Base-by-base conservation (phyloP, 2,113 vertebrate genomes). In the Prunella himalayana region DNA sequence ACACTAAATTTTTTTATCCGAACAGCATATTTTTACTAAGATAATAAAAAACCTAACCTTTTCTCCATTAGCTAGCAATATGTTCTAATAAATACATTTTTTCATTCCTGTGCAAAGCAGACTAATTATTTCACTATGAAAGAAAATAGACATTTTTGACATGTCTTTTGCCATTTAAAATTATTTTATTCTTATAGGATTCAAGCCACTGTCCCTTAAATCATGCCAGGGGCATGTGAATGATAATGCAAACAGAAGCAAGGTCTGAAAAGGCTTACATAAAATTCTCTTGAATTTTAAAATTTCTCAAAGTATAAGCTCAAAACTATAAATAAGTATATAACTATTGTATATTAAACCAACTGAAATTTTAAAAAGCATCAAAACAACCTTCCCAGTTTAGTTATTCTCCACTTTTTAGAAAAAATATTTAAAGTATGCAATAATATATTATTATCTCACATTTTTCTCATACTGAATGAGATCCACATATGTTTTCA, bases 171-270 rank as follows among this genome's bases (percentile, higher is more conserved):
- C 78, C 81, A 90, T 93, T 90, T 96, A 50, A 94, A 93, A 50
- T 56, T 10, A 71, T 88, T 53, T 53, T 76, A 18, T 88, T 86
- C 88, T 86, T 88, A 72, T 3, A 61, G 54, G 75, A 91, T 88
- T 86, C 69, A 71, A 93, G 59, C 44, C 90, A 96, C 75, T 92
- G 61, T 93, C 81, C 92, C 92, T 97, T 95, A 91, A 88, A 95
- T 79, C 88, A 88, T 77, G 83, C 83, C 88, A 94, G 83, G 41
- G 57, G 83, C 94, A 92, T 73, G 22, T 64, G 83, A 94, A 96
- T 88, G 75, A 64, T 76, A 92, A 91, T 83, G 69, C n/a, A 80
- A 89, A 63, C 69, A 82, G 70, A 83, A 95, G 49, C 14, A 83
- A 82, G 39, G 68, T 78, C 57, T 92, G 61, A 90, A 75, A 75